phyloP scores from a whole-genome alignment of 2,113 vertebrate species.

The Erinaceus europaeus region DNA sequence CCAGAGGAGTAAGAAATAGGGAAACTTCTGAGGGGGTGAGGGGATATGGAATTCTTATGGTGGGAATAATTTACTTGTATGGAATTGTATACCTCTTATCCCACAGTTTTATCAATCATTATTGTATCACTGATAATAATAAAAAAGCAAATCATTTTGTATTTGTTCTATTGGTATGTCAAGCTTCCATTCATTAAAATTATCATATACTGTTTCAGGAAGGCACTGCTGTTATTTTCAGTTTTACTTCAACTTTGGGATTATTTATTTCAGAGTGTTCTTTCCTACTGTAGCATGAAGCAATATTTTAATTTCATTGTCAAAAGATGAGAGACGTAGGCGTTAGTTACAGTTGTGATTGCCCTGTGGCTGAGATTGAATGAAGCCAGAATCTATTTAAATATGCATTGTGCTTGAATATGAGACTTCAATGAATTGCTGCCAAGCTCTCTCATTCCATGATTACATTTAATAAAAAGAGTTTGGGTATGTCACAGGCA shows the following conservation, averaged over 20 bases:
- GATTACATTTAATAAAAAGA: slow-evolving; percentile 41
- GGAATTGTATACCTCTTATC: too few species aligned
- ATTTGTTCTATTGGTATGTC: neutral
- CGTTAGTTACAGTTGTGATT: slow-evolving; percentile 49
- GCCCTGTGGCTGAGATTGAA: slow-evolving; percentile 46
- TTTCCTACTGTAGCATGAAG: slow-evolving; percentile 49
- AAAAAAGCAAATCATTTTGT: neutral
- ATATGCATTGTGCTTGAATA: neutral
- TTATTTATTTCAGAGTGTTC: slow-evolving; percentile 71
- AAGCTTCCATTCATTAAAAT: slow-evolving; percentile 16
- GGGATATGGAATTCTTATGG: too few species aligned
- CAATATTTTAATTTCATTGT: slow-evolving; percentile 73
- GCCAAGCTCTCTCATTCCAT: slow-evolving; percentile 32
- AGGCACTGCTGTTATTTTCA: slow-evolving; percentile 39
- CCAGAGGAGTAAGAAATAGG: too few species aligned
- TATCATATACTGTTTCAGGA: slow-evolving; percentile 37
- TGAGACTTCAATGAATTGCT: slow-evolving; percentile 28
- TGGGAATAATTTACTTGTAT: too few species aligned
- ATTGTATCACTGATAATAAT: too few species aligned
- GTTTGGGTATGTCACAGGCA: neutral
- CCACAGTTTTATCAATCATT: too few species aligned
- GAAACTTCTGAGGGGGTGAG: too few species aligned
- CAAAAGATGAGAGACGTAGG: slow-evolving; percentile 55
- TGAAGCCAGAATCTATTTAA: slow-evolving; percentile 52
- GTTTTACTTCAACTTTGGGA: slow-evolving; percentile 51